These are phyloP conservation scores for Neoscelio sp. DNA, from an alignment of 2,888 invertebrate species.

Conservation along the genomic window DNA sequence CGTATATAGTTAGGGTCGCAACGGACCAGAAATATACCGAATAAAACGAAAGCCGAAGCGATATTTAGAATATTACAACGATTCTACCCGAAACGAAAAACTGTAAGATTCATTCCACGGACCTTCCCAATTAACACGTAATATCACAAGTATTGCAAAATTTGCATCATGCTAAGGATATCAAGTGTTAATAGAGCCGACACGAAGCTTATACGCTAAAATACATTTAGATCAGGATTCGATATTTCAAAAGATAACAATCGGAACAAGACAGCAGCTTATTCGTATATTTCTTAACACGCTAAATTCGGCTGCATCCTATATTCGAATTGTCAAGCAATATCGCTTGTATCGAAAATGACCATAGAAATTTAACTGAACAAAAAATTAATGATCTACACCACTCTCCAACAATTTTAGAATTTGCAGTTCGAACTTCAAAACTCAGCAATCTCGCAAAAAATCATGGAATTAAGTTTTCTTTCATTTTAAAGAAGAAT, in stretches of 20 bases:
- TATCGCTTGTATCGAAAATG: conserved; percentile 33
- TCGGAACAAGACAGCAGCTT: conserved; percentile 71
- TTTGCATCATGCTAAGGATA: background rate
- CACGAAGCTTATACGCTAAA: conserved; percentile 72
- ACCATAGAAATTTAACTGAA: conserved; percentile 43
- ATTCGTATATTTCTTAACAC: conserved; percentile 64
- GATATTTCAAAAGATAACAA: conserved; percentile 77
- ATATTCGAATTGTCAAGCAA: conserved; percentile 40
- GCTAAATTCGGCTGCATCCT: conserved; percentile 53
- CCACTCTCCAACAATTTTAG: no score
- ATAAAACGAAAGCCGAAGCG: conserved; percentile 38
- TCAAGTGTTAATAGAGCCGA: conserved; percentile 24
- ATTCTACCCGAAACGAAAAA: conserved; percentile 19
- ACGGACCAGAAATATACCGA: conserved; percentile 29
- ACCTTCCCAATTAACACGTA: conserved; percentile 12
- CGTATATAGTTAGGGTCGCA: conserved; percentile 19
- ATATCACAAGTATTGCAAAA: background rate
- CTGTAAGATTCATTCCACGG: conserved; percentile 19
- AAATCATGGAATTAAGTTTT: no score
- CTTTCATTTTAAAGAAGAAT: no score
- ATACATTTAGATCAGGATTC: conserved; percentile 73
- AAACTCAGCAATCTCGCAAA: no score
- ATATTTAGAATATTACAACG: conserved; percentile 41
- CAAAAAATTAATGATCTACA: no score
- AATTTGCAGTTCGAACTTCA: no score